Base-by-base conservation (phyloP, 2,113 vertebrate species). In the Etheostoma cragini region DNA sequence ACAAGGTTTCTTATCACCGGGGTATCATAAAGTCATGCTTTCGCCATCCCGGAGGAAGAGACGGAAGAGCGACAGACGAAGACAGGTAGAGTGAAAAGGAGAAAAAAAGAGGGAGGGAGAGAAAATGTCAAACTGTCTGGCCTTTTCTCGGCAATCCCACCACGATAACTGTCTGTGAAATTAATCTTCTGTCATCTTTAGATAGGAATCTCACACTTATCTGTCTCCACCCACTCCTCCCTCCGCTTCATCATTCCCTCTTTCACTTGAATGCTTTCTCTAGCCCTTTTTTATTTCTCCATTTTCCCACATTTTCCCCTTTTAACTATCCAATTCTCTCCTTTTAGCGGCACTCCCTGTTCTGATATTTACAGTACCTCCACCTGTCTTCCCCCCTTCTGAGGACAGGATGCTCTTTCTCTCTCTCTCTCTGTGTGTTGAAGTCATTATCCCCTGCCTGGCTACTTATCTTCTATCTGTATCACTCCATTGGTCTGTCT, bases 71-170 rank as follows among this genome's bases (percentile, higher is more conserved):
- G 60, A 87, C 16, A 58, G 72, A 35, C 8, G 57, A 72, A 61
- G 19, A 67, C 11, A 0, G 62, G 47, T 50, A 30, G 67, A 82
- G 30, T 61, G 38, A 54, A 16, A 47, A 49, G 24, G 50, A 52
- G 17, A 57, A 76, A 19, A 19, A 46, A 16, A 19, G 42, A 21
- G 35, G 13, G 72, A 21, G 62, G 74, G 47, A 53, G 69, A 67
- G 54, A 83, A 87, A 90, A 91, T 90, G 88, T 93, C 89, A 93
- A 90, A 87, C 84, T 87, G 90, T 87, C 81, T 90, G 86, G 88
- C 81, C 85, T 91, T 90, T 89, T 80, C 86, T 84, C 69, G 82
- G 78, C 81, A 78, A 89, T 87, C 84, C 78, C 84, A 75, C 71
- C 82, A 52, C 56, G 10, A 87, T 80, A 88, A 82, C 90, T 85